A percentile compares a stretch with the other conserved stretches of the same genome.
Conservation (phyloP, 2,797 vertebrate genomes). For the Melanogrammus aeglefinus region DNA sequence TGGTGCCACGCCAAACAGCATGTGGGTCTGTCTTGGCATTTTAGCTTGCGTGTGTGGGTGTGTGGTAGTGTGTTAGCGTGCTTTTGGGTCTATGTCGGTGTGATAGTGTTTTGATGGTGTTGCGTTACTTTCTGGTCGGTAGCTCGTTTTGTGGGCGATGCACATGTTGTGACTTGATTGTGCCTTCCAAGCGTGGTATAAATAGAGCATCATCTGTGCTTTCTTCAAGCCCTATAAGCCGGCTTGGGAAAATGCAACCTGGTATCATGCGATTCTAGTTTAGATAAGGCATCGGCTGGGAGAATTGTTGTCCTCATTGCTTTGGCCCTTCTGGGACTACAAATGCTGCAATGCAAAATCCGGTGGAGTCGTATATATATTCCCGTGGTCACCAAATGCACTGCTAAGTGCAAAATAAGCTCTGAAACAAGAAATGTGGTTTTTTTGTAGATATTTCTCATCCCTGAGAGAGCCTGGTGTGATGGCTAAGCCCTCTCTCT, state of each 20-base stretch:
- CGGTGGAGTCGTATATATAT: neutral
- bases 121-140: neutral
- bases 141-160: neutral
- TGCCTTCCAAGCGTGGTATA: conserved; percentile 11
- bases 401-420: neutral
- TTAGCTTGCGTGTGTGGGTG: neutral
- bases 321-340: neutral
- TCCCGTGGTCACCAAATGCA: neutral
- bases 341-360: neutral
- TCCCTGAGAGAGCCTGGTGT: neutral
- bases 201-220: conserved; percentile 15
- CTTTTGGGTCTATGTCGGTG: conserved; percentile 7
- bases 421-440: neutral
- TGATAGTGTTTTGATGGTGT: conserved; percentile 1
- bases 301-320: neutral
- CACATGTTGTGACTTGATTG: neutral
- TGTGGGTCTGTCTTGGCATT: neutral
- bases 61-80: conserved; percentile 2
- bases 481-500: neutral
- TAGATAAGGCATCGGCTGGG: neutral
- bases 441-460: neutral
- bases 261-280: neutral
- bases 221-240: neutral
- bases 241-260: conserved; percentile 1
- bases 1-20: neutral